phyloP scores from a whole-genome alignment of 2,797 vertebrate genomes.

The Spinibarbus caldwelli region DNA sequence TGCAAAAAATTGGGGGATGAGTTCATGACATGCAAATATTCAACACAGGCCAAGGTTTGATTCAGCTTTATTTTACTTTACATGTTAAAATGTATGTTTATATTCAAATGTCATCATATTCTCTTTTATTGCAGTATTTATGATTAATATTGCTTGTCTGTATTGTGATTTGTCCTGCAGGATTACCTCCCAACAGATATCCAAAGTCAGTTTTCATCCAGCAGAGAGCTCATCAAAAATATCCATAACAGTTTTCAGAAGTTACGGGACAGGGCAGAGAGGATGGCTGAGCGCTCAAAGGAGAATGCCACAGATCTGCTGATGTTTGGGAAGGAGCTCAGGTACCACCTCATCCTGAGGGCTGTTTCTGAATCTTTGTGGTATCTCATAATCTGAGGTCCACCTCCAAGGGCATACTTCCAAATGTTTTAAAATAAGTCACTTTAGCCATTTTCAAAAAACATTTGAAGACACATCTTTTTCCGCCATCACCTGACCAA shows the following conservation, averaged over 20 bases:
- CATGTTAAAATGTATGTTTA: not conserved
- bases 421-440: not conserved
- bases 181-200: slow-evolving; percentile 94
- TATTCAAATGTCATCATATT: not conserved
- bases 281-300: slow-evolving; percentile 89
- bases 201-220: slow-evolving; percentile 89
- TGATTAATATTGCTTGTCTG: too few species aligned
- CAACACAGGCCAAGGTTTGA: slow-evolving; percentile 89
- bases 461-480: too few species aligned
- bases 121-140: not conserved
- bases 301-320: slow-evolving; percentile 94
- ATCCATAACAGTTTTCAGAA: slow-evolving; percentile 94
- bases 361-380: not conserved
- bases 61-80: not conserved
- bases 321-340: slow-evolving; percentile 93
- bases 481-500: too few species aligned
- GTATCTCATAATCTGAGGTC: not conserved
- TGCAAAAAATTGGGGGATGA: slow-evolving; percentile 92
- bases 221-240: slow-evolving; percentile 92
- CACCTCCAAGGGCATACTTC: too few species aligned
- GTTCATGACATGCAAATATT: slow-evolving; percentile 89
- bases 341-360: slow-evolving; percentile 76
- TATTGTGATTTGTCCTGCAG: too few species aligned
- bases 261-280: slow-evolving; percentile 91
- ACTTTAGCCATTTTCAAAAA: too few species aligned